phyloP scores from a whole-genome alignment of 2,113 vertebrate species.

The Passer montanus region DNA sequence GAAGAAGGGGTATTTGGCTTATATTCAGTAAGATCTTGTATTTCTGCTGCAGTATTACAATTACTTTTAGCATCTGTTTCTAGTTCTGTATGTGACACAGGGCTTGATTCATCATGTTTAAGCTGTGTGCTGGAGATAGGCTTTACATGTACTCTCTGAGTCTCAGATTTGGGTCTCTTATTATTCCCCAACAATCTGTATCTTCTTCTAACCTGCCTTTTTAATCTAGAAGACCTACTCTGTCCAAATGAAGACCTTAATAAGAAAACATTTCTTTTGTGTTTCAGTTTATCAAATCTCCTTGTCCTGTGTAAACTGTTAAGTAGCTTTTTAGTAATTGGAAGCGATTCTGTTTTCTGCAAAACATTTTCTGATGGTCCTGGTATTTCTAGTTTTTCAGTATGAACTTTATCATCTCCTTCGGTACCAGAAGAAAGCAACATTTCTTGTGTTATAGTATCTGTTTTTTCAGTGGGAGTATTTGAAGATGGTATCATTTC shows the following conservation, averaged over 20 bases:
- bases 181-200: conserved; percentile 59
- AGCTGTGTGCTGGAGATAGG: background rate
- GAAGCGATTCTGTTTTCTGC: background rate
- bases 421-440: background rate
- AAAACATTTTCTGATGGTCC: conserved; percentile 5
- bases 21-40: background rate
- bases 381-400: background rate
- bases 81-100: background rate
- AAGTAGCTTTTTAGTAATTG: background rate
- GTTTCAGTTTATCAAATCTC: conserved; percentile 4
- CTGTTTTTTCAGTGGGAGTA: background rate
- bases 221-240: conserved; percentile 57
- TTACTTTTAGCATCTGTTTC: background rate
- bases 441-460: background rate
- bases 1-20: background rate
- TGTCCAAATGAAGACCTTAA: conserved; percentile 56
- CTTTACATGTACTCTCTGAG: background rate
- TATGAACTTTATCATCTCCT: background rate
- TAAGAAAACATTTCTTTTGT: conserved; percentile 45
- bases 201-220: conserved; percentile 74
- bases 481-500: conserved; percentile 35
- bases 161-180: conserved; percentile 62
- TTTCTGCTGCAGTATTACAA: background rate
- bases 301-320: background rate
- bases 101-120: background rate